Base-by-base conservation (phyloP, 2,797 vertebrate genomes). In the Forpus xanthops region DNA sequence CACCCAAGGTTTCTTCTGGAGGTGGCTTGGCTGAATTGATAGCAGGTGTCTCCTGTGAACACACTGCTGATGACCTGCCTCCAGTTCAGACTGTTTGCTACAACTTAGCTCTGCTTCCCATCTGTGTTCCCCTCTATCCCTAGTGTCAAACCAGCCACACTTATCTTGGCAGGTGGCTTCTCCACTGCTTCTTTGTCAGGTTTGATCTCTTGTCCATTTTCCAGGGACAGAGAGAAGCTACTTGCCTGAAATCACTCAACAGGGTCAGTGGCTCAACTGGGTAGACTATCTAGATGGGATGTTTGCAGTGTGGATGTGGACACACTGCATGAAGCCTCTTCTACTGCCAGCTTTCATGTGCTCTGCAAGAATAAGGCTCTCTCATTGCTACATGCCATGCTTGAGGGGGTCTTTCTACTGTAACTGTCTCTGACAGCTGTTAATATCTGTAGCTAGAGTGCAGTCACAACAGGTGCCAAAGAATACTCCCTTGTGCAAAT, bases 371-470 rank as follows among this genome's bases (percentile, higher is more conserved):
- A n/a, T 17, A 42, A 45, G 9, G 58, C 31, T 87, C 67, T 53
- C 68, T 44, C 4, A 2, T 62, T 0, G 0, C 31, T 28, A 12
- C 1, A 4, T 0, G 6, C 30, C 0, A 1, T 78, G 72, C 68
- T 2, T 1, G 74, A 67, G 75, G 58, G 47, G 33, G 10, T 72
- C 71, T 74, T 55, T 73, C 41, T n/a, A 7, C 42, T 42, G 24
- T 44, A 33, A 8, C 76, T 44, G 44, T 17, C 73, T 71, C 56
- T 82, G 67, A 65, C 41, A 47, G 75, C 82, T 93, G 87, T 18
- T 61, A 15, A 19, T n/a, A 25, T 6, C 50, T 70, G 42, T 60
- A 60, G 50, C 53, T 75, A 19, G 20, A 71, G 33, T 35, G 27
- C 62, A 79, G 1, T 66, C 45, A 27, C 80, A 62, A 8, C 23